A percentile compares a stretch with the other conserved stretches of the same genome.
Evolutionary conservation across 2,888 invertebrate genomes (phyloP).

Genomic region (Sesamia inferens): DNA sequence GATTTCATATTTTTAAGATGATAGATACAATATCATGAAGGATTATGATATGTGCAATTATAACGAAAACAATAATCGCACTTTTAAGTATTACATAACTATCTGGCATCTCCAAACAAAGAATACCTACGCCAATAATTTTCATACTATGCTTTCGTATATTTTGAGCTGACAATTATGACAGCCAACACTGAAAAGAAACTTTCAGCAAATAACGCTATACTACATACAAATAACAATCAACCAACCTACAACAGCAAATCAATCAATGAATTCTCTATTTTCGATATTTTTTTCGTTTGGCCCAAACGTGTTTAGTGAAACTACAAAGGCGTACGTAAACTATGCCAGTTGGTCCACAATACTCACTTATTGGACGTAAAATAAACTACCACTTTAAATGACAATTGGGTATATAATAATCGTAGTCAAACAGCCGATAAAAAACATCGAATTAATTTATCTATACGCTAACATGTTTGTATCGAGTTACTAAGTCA

Average conservation of each 20-base stretch:
- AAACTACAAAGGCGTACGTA: not conserved
- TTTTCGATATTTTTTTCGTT: not conserved
- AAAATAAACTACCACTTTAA: not conserved
- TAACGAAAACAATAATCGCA: not conserved
- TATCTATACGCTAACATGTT: not conserved
- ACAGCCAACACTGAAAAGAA: not conserved
- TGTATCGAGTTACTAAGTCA: not conserved
- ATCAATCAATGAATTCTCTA: not conserved
- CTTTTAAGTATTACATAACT: too few species aligned
- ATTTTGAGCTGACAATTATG: not conserved
- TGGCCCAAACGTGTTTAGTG: not conserved
- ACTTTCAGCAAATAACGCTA: not conserved
- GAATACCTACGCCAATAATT: not conserved
- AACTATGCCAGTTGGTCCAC: too few species aligned
- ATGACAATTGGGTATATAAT: not conserved
- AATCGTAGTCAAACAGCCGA: not conserved
- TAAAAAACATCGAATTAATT: not conserved
- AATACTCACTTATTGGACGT: not conserved
- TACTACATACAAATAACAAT: not conserved
- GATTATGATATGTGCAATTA: not conserved
- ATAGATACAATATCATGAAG: not conserved
- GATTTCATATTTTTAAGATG: not conserved
- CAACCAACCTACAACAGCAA: too few species aligned
- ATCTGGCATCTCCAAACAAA: not conserved
- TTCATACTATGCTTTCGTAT: not conserved